phyloP scores from a whole-genome alignment of 2,113 vertebrate species.

The Rhadina sibilatrix region DNA sequence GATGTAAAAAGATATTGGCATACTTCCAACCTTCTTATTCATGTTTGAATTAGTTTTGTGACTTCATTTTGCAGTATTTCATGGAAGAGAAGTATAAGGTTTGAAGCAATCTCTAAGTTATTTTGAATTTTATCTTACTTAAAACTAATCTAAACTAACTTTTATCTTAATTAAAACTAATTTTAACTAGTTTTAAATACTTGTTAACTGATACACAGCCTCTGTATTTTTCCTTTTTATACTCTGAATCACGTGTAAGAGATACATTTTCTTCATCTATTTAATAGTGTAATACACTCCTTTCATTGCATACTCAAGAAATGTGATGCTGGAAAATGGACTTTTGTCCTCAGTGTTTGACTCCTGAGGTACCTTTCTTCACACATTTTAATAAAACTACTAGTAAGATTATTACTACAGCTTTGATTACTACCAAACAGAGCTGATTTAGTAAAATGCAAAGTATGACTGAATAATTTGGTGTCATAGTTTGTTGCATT shows the following conservation, averaged over 20 bases:
- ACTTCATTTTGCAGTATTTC: not conserved
- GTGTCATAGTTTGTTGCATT: not conserved
- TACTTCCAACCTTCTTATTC: not conserved
- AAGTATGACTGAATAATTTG: not conserved
- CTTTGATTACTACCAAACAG: not conserved
- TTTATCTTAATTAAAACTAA: too few relatives aligned
- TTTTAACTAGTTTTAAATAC: not conserved
- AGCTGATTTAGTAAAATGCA: not conserved
- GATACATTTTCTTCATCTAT: fast-evolving
- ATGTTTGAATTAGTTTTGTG: not conserved
- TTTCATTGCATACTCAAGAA: not conserved
- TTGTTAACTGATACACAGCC: not conserved
- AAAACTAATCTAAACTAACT: not conserved
- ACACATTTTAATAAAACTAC: not conserved
- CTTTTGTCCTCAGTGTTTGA: not conserved
- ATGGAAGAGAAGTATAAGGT: not conserved
- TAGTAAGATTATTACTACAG: not conserved
- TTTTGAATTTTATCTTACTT: not conserved
- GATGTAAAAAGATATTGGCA: not conserved
- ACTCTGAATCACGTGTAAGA: not conserved
- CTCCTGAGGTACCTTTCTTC: not conserved
- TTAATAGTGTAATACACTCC: not conserved
- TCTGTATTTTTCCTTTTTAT: not conserved
- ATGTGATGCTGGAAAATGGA: not conserved
- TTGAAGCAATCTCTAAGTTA: not conserved